phyloP scores from a whole-genome alignment of 2,113 vertebrate species.

The Pithys albifrons region DNA sequence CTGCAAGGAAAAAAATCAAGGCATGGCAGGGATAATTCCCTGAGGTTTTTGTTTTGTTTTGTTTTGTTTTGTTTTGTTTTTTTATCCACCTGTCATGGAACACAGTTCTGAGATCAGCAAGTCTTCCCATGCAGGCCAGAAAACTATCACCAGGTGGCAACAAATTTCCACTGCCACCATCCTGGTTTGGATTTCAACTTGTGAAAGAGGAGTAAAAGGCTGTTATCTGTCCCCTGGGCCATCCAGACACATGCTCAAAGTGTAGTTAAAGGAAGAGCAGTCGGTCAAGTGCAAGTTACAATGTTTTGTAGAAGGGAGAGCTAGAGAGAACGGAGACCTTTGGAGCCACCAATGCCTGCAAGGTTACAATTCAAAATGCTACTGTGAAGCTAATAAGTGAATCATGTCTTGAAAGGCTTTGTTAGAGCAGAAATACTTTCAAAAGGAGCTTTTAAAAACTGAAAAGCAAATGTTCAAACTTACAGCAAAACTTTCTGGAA shows the following conservation, averaged over 20 bases:
- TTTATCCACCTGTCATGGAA: not conserved
- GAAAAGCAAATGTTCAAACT: not conserved
- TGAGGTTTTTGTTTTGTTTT: accelerated
- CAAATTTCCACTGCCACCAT: not conserved
- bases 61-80: too few relatives aligned
- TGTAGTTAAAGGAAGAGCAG: not conserved
- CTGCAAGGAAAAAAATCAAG: not conserved
- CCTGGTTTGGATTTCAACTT: not conserved
- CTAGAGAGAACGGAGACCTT: not conserved
- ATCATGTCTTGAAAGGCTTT: not conserved
- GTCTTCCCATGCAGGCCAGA: not conserved
- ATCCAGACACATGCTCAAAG: not conserved
- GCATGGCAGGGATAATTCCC: not conserved
- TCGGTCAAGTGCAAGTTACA: not conserved
- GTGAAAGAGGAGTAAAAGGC: not conserved
- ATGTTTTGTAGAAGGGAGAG: not conserved
- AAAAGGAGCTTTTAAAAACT: not conserved
- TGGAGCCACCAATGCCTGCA: not conserved
- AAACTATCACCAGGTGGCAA: not conserved
- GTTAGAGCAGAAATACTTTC: not conserved
- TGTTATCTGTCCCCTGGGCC: not conserved
- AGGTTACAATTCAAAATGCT: not conserved
- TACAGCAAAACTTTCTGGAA: conserved; percentile 76
- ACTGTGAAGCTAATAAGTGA: not conserved
- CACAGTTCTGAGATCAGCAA: not conserved